A percentile compares a stretch with the other conserved stretches of the same genome.
These are phyloP conservation scores for Bacillus rossius DNA, from an alignment of 1,140 invertebrate species.

Conservation along the genomic window DNA sequence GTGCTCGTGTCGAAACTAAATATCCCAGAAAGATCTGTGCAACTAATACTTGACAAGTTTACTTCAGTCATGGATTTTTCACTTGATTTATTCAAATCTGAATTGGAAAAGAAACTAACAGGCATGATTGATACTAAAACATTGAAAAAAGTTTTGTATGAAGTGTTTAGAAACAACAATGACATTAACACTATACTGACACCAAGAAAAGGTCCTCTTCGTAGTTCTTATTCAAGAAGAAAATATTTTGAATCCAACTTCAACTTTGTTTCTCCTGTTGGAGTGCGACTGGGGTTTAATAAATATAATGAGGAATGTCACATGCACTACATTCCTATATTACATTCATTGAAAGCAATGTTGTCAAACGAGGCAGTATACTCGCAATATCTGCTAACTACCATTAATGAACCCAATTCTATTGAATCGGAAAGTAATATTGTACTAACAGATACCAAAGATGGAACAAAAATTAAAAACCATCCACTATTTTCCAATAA, in stretches of 20 bases:
- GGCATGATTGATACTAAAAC: neutral
- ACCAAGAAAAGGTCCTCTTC: neutral
- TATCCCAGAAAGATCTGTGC: neutral
- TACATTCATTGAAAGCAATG: neutral
- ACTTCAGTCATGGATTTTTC: neutral
- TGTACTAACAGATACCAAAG: neutral
- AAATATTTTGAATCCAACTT: neutral
- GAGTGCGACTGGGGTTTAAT: neutral
- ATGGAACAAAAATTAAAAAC: neutral
- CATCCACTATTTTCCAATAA: slow-evolving; percentile 4
- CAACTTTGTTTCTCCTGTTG: neutral
- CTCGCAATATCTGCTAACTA: neutral
- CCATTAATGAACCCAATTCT: neutral
- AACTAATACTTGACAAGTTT: neutral
- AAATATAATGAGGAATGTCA: neutral
- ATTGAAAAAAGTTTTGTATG: neutral
- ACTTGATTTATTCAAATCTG: neutral
- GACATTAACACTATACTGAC: neutral
- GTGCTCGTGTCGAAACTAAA: neutral
- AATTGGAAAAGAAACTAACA: neutral
- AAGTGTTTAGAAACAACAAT: neutral
- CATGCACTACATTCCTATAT: neutral
- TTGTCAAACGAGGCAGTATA: neutral
- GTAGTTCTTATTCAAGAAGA: neutral
- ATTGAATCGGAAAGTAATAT: neutral